phyloP scores from a whole-genome alignment of 2,113 vertebrate genomes.

The Lepus europaeus region DNA sequence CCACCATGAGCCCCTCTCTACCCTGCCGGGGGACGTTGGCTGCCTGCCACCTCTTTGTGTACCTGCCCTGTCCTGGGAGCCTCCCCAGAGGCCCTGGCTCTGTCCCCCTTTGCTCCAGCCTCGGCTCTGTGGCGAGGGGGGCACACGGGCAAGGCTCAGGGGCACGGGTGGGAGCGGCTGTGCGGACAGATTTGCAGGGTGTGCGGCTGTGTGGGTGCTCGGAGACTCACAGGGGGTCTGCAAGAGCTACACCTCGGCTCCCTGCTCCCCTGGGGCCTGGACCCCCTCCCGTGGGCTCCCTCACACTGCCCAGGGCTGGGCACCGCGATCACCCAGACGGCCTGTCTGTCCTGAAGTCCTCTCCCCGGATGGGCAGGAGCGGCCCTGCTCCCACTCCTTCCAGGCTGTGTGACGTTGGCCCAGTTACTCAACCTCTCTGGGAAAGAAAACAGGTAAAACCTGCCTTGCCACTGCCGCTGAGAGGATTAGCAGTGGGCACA shows the following conservation, averaged over 20 bases:
- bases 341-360: rapidly evolving
- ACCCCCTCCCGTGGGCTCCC: rapidly evolving
- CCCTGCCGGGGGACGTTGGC: background rate
- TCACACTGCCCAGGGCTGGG: background rate
- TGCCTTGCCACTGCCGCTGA: background rate
- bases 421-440: background rate
- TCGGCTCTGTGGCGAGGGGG: background rate
- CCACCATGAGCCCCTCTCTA: no score
- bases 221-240: background rate
- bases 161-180: background rate
- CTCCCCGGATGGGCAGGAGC: rapidly evolving
- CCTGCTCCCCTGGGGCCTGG: no score
- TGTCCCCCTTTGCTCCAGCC: no score
- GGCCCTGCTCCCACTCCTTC: rapidly evolving
- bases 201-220: no score
- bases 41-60: no score
- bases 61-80: no score
- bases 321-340: background rate
- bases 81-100: background rate
- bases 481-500: rapidly evolving
- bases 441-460: background rate
- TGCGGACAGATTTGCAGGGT: background rate
- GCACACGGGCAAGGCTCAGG: rapidly evolving
- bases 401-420: background rate
- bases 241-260: background rate